Base-by-base conservation (phyloP, 1,140 invertebrate genomes). In the Conopomorpha cramerella region DNA sequence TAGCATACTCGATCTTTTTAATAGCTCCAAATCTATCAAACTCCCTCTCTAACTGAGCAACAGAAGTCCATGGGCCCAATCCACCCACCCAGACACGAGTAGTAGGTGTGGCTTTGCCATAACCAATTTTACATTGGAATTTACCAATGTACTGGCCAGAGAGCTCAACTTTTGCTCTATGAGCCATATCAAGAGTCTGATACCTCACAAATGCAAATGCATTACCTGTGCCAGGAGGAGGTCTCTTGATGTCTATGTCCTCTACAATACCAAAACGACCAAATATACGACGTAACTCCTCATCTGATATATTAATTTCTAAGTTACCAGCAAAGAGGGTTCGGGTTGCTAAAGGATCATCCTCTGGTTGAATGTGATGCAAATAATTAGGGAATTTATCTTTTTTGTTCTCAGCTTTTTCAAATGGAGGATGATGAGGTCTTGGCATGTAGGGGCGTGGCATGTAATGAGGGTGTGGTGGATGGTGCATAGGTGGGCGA, bases 21-120 rank as follows among this genome's bases (percentile, higher is more conserved):
- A 99, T 98, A 0, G 93, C 94, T n/a, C 96, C 96, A 80, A 98
- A 99, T 37, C 96, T 79, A 73, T 99, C 96, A 79, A 99, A 99
- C 78, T 99, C 96, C 18, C 93, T 81, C 67, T 97, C 94, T 10
- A 99, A 64, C 46, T 94, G 91, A 1, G 90, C 86, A 7, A 94
- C 84, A 4, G 93, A 96, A 1, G 95, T 93, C 96, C 96, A 98
- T 0, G 92, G 89, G 1, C 96, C 96, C 10, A 99, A 78, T 18
- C 96, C 95, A 42, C 97, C 97, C 1, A 99, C 92, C 96, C 96
- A 99, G 38, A 99, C 92, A 43, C 93, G 84, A 10, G 92, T 95
- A 0, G 96, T 98, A 0, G 96, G 95, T 12, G 93, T 98, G 0
- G 95, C 93, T 81, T 99, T 99, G 3, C 96, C 96, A 77, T 98